A percentile compares a stretch with the other conserved stretches of the same genome.
Conservation (phyloP, 2,797 vertebrate genomes). For the Scarus forsteni region DNA sequence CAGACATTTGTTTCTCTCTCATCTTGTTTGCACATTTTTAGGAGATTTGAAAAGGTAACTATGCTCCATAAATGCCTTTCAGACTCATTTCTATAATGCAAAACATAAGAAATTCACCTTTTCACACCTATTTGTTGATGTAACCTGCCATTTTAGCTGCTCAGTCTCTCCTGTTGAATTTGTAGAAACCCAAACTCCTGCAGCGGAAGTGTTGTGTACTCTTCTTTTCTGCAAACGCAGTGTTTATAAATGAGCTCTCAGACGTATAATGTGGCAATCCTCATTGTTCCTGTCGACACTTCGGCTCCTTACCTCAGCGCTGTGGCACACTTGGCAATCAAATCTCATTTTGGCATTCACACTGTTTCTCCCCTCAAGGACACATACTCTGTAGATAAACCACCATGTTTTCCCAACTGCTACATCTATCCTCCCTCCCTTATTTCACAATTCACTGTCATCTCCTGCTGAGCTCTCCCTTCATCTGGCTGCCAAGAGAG, state of each 20-base stretch:
- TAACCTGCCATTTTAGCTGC: constrained; percentile 14
- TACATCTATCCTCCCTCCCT: constrained; percentile 44
- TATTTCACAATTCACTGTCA: constrained; percentile 66
- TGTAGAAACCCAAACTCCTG: constrained; percentile 15
- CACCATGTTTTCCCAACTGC: constrained; percentile 58
- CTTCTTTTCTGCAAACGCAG: constrained; percentile 13
- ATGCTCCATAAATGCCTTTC: background rate
- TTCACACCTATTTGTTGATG: constrained; percentile 4
- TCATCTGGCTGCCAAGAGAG: constrained; percentile 57
- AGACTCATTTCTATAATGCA: background rate
- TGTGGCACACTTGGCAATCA: constrained; percentile 35
- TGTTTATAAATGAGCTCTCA: constrained; percentile 42
- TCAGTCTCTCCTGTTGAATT: constrained; percentile 16
- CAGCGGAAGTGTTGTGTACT: background rate
- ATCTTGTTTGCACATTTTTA: no score
- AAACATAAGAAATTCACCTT: background rate
- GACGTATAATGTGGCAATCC: constrained; percentile 30
- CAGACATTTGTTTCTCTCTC: no score
- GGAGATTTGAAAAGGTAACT: no score
- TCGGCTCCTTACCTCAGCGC: constrained; percentile 33
- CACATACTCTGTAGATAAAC: constrained; percentile 52
- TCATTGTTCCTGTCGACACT: constrained; percentile 27
- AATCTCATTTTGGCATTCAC: constrained; percentile 44
- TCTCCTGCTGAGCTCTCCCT: constrained; percentile 50
- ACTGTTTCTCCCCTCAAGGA: constrained; percentile 44